Percentiles rank a stretch among this genome's conserved stretches.
These are phyloP conservation scores for Myiozetetes cayanensis DNA, from an alignment of 2,113 vertebrate genomes.

Conservation along the genomic window DNA sequence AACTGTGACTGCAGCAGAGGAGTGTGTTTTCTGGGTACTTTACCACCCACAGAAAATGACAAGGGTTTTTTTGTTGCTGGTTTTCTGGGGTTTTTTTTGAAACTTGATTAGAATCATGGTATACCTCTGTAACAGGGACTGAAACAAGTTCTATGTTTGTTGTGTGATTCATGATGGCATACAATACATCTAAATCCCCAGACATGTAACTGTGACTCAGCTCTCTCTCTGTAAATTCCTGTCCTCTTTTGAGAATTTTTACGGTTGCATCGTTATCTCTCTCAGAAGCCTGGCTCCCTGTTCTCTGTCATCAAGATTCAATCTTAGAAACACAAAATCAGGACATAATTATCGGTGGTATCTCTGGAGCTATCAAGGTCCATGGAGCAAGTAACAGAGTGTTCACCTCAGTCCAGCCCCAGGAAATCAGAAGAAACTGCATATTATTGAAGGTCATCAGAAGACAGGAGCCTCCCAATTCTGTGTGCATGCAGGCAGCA, in stretches of 20 bases:
- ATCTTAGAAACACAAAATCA: not conserved
- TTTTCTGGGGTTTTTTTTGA: not conserved
- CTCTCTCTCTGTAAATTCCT: not conserved
- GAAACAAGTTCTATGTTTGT: not conserved
- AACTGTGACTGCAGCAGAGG: not conserved
- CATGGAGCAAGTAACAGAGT: not conserved
- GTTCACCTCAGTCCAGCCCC: not conserved
- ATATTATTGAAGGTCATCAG: not conserved
- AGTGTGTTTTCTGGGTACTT: slow-evolving; percentile 18
- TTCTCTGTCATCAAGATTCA: not conserved
- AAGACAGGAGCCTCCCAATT: not conserved
- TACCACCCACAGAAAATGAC: not conserved
- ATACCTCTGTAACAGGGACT: not conserved
- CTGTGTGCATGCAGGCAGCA: not conserved
- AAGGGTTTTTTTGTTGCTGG: not conserved
- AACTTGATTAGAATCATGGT: not conserved
- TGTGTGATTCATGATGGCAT: not conserved
- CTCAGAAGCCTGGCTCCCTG: not conserved
- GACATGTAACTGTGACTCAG: not conserved
- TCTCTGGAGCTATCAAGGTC: not conserved
- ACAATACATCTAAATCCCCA: not conserved
- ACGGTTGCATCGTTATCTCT: not conserved
- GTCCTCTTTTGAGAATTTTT: not conserved
- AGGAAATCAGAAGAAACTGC: not conserved
- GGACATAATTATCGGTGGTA: not conserved